Evolutionary conservation across 2,888 invertebrate species (phyloP).

Genomic region (Elysia crispata): DNA sequence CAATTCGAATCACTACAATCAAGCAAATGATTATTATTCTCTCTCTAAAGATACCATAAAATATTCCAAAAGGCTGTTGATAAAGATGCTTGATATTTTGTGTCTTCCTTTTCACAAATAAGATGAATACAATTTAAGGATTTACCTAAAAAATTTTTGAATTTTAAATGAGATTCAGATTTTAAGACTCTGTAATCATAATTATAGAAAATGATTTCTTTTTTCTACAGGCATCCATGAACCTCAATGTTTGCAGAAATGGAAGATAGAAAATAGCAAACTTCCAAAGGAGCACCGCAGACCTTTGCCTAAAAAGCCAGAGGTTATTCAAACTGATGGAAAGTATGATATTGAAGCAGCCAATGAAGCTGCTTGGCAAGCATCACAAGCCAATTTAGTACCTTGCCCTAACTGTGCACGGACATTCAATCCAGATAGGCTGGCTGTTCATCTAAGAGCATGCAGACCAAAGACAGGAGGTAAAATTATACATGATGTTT

Average conservation of each 20-base stretch:
- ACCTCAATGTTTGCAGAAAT: conserved; percentile 83
- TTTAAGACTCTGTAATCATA: too few species aligned
- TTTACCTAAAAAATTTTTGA: too few species aligned
- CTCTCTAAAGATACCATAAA: too few species aligned
- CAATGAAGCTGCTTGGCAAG: conserved; percentile 81
- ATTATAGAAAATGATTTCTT: background rate
- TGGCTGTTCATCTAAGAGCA: conserved; percentile 82
- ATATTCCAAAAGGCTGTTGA: too few species aligned
- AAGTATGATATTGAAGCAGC: conserved; percentile 57
- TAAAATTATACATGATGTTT: background rate
- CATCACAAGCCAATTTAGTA: conserved; percentile 80
- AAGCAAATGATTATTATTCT: too few species aligned
- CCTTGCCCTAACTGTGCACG: conserved; percentile 83
- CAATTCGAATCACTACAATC: too few species aligned
- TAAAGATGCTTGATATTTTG: too few species aligned
- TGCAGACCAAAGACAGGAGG: conserved; percentile 77
- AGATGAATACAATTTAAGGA: too few species aligned
- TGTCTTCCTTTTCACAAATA: too few species aligned
- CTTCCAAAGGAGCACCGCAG: conserved; percentile 80
- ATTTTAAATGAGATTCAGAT: too few species aligned
- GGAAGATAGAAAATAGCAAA: conserved; percentile 81
- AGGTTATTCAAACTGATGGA: conserved; percentile 64
- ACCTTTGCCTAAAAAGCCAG: conserved; percentile 82
- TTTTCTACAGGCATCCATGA: conserved; percentile 80
- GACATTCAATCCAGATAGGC: conserved; percentile 84